Evolutionary conservation across 2,888 invertebrate species (phyloP).

Genomic region (Pandemis heparana): DNA sequence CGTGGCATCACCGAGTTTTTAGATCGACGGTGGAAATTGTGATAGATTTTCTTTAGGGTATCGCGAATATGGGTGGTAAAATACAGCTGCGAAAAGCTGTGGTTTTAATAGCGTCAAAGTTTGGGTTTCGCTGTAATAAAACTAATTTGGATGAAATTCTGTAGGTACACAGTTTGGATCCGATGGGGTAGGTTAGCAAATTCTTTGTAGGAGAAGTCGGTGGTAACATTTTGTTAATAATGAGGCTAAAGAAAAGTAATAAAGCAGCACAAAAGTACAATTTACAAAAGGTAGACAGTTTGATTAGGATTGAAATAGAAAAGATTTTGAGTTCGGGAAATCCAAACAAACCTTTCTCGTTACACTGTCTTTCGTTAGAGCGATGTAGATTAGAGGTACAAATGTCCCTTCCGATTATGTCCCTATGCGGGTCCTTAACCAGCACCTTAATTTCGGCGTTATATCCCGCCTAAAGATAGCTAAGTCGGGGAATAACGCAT

Average conservation of each 20-base stretch:
- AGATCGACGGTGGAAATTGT: constrained; percentile 6
- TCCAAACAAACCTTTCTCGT: constrained; percentile 17
- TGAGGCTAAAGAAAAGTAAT: not conserved
- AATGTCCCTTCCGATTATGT: constrained; percentile 37
- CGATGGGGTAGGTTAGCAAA: too few relatives aligned
- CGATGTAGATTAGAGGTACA: constrained; percentile 36
- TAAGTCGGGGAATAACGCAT: constrained; percentile 27
- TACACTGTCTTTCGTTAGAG: not conserved
- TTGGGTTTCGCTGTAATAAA: too few relatives aligned
- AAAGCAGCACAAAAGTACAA: not conserved
- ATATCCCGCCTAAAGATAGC: constrained; percentile 29
- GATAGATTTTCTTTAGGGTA: constrained; percentile 11
- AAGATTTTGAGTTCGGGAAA: constrained; percentile 8
- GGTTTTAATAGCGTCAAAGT: not conserved
- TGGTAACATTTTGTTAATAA: not conserved
- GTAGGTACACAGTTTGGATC: too few relatives aligned
- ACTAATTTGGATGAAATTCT: too few relatives aligned
- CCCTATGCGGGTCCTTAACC: constrained; percentile 37
- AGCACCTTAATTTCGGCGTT: constrained; percentile 25
- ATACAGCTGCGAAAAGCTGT: not conserved
- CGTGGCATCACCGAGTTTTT: constrained; percentile 8
- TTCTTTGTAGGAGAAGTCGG: too few relatives aligned
- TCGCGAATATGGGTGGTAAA: not conserved
- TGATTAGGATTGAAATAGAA: not conserved
- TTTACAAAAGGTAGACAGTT: not conserved